Evolutionary conservation across 1,140 invertebrate species (phyloP).

Genomic region (Cotesia vestalis): DNA sequence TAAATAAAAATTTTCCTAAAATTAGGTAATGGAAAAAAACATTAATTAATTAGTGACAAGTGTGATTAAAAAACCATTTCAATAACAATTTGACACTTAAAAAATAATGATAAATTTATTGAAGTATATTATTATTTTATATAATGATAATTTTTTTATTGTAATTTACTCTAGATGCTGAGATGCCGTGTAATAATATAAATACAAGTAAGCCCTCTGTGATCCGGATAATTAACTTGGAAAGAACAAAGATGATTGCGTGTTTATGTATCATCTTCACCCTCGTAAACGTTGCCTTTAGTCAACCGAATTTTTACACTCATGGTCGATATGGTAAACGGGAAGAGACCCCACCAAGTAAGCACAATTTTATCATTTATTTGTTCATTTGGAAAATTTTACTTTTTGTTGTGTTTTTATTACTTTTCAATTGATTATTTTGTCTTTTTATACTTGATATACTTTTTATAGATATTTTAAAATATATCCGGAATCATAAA

Average conservation of each 20-base stretch:
- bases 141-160: conserved; percentile 1
- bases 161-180: background rate
- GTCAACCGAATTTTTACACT: conserved; percentile 47
- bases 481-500: no score
- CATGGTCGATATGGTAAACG: conserved; percentile 49
- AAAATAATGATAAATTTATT: no score
- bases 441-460: background rate
- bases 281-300: conserved; percentile 40
- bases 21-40: no score
- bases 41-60: no score
- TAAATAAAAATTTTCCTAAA: no score
- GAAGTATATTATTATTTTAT: background rate
- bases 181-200: background rate
- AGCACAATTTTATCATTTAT: conserved; percentile 28
- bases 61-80: no score
- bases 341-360: conserved; percentile 38
- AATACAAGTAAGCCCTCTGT: background rate
- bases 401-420: background rate
- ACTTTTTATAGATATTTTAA: no score
- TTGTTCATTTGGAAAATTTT: background rate
- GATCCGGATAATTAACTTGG: background rate
- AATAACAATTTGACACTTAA: no score
- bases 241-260: conserved; percentile 36
- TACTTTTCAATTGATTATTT: background rate
- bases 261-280: conserved; percentile 49